Percentiles rank a stretch among this genome's conserved stretches.
Conservation (phyloP, 2,797 vertebrate species). For the Numenius phaeopus region DNA sequence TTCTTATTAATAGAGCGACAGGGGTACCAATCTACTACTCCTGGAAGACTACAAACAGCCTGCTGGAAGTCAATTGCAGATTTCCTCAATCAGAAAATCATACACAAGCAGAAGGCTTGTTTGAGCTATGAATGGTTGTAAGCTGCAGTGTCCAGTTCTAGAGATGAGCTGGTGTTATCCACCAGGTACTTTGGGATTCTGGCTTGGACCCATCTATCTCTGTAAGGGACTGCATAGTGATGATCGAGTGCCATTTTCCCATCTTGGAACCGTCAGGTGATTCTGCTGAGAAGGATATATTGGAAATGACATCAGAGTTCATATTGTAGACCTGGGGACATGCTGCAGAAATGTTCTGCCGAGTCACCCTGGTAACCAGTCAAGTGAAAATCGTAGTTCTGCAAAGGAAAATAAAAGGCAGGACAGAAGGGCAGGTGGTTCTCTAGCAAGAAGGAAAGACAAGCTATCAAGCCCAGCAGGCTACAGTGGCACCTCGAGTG, state of each 20-base stretch:
- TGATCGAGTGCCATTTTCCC: not conserved
- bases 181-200: not conserved
- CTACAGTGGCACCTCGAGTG: not conserved
- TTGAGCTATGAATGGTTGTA: not conserved
- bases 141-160: not conserved
- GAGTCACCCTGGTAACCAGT: conserved; percentile 28
- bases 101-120: not conserved
- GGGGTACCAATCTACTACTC: not conserved
- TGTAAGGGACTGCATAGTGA: not conserved
- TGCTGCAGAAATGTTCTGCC: conserved; percentile 1
- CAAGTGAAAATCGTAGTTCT: not conserved
- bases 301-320: not conserved
- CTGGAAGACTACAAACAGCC: not conserved
- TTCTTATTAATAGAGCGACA: not conserved
- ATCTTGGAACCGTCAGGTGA: not conserved
- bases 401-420: not conserved
- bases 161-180: not conserved
- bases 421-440: not conserved
- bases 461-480: not conserved
- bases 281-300: not conserved
- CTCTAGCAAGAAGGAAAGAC: not conserved
- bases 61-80: not conserved
- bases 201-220: not conserved
- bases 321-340: not conserved
- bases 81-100: not conserved